phyloP scores from a whole-genome alignment of 2,113 vertebrate species.

The Carassius gibelio region DNA sequence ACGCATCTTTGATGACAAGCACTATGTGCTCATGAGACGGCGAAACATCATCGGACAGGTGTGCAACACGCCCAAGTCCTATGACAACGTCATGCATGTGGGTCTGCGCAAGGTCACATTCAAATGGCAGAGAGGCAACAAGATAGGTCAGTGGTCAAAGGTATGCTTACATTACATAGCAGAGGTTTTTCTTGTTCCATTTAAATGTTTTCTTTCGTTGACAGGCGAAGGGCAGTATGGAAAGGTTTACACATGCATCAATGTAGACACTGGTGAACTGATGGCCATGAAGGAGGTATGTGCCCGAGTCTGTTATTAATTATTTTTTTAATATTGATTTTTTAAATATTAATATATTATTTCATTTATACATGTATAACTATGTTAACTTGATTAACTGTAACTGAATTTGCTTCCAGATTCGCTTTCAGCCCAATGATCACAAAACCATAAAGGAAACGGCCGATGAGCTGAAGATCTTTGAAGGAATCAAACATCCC shows the following conservation, averaged over 20 bases:
- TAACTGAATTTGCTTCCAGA: constrained; percentile 71
- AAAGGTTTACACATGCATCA: constrained; percentile 98
- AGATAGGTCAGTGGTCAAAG: constrained; percentile 83
- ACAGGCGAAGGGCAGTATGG: constrained; percentile 98
- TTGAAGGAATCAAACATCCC: constrained; percentile 98
- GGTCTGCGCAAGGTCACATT: constrained; percentile 98
- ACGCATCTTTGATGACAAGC: constrained; percentile 87
- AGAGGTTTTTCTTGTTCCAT: too few species aligned
- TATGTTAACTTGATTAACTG: background rate
- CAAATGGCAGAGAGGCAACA: constrained; percentile 99
- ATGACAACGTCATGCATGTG: constrained; percentile 96
- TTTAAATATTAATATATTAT: too few species aligned
- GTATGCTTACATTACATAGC: too few species aligned
- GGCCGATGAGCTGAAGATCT: constrained; percentile 97
- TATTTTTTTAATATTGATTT: too few species aligned
- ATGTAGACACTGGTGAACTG: constrained; percentile 95
- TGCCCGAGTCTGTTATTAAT: constrained; percentile 16
- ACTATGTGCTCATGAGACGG: constrained; percentile 88
- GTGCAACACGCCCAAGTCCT: constrained; percentile 95
- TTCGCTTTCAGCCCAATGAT: constrained; percentile 98
- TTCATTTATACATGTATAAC: too few species aligned
- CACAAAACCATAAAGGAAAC: constrained; percentile 99
- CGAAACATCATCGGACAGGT: constrained; percentile 98
- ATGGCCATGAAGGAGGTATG: constrained; percentile 99
- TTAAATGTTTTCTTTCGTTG: background rate